phyloP scores from a whole-genome alignment of 2,113 vertebrate genomes.

The Grammomys surdaster region DNA sequence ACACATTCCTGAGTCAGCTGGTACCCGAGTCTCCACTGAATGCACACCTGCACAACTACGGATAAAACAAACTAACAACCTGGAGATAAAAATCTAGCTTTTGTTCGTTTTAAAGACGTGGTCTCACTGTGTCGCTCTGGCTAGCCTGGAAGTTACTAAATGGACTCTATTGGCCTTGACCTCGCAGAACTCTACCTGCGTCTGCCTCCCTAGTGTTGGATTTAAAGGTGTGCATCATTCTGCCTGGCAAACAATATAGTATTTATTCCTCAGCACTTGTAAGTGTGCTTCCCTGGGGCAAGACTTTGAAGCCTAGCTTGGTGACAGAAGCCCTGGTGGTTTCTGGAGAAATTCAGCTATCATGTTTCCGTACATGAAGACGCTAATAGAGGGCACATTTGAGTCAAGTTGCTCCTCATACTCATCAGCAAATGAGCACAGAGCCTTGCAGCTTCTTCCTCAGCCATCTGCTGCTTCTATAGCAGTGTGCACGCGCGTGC shows the following conservation, averaged over 20 bases:
- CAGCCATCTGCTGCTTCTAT: background rate
- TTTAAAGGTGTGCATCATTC: background rate
- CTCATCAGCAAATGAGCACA: background rate
- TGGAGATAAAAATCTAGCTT: background rate
- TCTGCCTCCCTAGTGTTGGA: background rate
- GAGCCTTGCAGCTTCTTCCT: background rate
- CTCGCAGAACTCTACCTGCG: background rate
- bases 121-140: background rate
- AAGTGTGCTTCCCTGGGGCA: background rate
- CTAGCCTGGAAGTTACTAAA: background rate
- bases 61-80: background rate
- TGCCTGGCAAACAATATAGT: background rate
- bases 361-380: background rate
- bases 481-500: background rate
- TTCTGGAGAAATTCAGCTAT: conserved; percentile 10
- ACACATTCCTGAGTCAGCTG: background rate
- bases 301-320: background rate
- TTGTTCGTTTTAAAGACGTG: background rate
- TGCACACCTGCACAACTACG: background rate
- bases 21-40: background rate
- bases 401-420: background rate
- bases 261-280: background rate
- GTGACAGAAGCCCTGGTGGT: conserved; percentile 32
- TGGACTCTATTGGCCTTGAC: background rate
- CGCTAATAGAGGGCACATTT: background rate